A percentile compares a stretch with the other conserved stretches of the same genome.
phyloP scores from a whole-genome alignment of 2,888 invertebrate genomes.

The Endotricha flammealis region DNA sequence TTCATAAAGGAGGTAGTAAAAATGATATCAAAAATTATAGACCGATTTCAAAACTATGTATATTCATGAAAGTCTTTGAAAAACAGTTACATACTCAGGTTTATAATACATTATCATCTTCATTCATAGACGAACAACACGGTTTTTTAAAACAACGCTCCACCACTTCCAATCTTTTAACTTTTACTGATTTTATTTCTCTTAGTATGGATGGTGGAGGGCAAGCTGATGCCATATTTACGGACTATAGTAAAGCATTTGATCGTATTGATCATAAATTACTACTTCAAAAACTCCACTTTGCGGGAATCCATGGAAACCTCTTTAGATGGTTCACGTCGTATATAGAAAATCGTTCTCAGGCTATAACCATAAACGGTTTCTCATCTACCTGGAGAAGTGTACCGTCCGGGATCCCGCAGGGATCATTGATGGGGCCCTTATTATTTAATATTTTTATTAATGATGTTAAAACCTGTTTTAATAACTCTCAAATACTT shows the following conservation, averaged over 20 bases:
- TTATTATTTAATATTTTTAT: background rate
- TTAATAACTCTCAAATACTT: background rate
- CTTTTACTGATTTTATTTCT: background rate
- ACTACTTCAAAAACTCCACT: background rate
- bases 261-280: background rate
- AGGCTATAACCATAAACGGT: background rate
- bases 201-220: constrained; percentile 1
- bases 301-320: too few species aligned
- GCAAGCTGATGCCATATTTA: background rate
- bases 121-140: constrained; percentile 2
- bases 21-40: background rate
- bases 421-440: background rate
- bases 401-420: background rate
- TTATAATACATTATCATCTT: background rate
- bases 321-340: background rate
- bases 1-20: background rate
- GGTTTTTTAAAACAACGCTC: background rate
- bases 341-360: too few species aligned
- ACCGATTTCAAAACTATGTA: background rate
- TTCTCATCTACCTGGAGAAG: background rate
- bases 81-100: background rate
- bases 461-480: background rate
- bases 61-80: background rate
- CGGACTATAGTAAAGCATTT: too few species aligned
- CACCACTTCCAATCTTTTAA: constrained; percentile 1